Percentiles rank a stretch among this genome's conserved stretches.
These are phyloP conservation scores for Ochropleura leucogaster DNA, from an alignment of 2,888 invertebrate species.

Conservation along the genomic window DNA sequence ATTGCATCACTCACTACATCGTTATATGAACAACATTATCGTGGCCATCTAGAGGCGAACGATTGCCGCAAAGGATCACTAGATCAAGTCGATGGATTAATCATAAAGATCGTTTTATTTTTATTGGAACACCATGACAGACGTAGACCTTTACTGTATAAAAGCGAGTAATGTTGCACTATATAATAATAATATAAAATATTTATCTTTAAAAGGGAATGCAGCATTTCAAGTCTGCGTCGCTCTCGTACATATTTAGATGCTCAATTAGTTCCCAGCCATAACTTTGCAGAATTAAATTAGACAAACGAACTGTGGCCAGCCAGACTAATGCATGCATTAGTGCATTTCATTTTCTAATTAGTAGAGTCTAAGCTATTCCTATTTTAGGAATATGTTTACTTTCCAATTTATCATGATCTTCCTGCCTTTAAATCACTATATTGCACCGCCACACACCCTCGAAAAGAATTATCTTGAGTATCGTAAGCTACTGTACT, in stretches of 20 bases:
- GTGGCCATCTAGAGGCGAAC: background rate
- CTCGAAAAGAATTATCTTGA: background rate
- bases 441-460: background rate
- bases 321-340: slow-evolving; percentile 13
- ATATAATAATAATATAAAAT: no score
- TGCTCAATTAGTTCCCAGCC: slow-evolving; percentile 25
- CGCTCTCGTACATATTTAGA: slow-evolving; percentile 12
- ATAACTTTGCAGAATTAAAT: slow-evolving; percentile 39
- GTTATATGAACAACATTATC: background rate
- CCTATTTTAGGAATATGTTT: background rate
- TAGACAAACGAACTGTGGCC: slow-evolving; percentile 18
- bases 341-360: slow-evolving; percentile 40
- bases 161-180: background rate
- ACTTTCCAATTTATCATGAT: background rate
- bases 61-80: slow-evolving; percentile 1
- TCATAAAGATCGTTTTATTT: background rate
- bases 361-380: slow-evolving; percentile 6
- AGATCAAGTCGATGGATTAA: background rate
- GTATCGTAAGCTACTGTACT: no score
- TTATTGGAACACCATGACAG: background rate
- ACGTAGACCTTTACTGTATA: background rate
- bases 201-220: background rate
- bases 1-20: background rate
- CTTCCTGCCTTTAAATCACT: background rate
- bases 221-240: background rate